phyloP scores from a whole-genome alignment of 2,113 vertebrate genomes.

The Hippocampus abdominalis region DNA sequence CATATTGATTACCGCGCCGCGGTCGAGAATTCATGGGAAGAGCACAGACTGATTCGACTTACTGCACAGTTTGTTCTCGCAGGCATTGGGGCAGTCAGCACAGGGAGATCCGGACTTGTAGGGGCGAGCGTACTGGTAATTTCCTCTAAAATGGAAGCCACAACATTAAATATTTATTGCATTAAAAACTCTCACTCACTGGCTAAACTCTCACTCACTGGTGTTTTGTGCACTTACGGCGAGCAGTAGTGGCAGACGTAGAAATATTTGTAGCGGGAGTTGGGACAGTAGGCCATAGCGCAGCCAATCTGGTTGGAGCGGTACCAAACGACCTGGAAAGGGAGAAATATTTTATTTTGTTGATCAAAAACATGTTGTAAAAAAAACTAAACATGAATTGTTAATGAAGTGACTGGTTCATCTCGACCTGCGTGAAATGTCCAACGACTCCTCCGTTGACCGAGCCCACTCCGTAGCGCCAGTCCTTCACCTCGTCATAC shows the following conservation, averaged over 20 bases:
- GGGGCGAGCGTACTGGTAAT: conserved; percentile 32
- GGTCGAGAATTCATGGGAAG: too few species aligned
- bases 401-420: background rate
- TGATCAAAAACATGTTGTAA: background rate
- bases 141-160: conserved; percentile 53
- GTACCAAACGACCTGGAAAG: conserved; percentile 58
- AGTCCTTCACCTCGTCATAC: conserved; percentile 58
- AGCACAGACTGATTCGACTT: background rate
- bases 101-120: conserved; percentile 53
- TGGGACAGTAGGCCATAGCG: conserved; percentile 53
- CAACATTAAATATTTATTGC: conserved; percentile 29
- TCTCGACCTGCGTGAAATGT: conserved; percentile 60
- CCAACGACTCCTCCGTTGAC: conserved; percentile 47
- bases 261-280: conserved; percentile 53
- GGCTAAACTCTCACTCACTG: background rate
- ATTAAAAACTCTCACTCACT: background rate
- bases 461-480: conserved; percentile 47
- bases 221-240: conserved; percentile 44
- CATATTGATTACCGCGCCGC: too few species aligned
- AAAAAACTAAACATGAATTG: background rate
- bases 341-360: background rate
- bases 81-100: conserved; percentile 41
- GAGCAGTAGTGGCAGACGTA: conserved; percentile 74
- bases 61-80: conserved; percentile 62
- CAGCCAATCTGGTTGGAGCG: conserved; percentile 60